Base-by-base conservation (phyloP, 2,797 vertebrate species). In the Enteromius paludinosus region DNA sequence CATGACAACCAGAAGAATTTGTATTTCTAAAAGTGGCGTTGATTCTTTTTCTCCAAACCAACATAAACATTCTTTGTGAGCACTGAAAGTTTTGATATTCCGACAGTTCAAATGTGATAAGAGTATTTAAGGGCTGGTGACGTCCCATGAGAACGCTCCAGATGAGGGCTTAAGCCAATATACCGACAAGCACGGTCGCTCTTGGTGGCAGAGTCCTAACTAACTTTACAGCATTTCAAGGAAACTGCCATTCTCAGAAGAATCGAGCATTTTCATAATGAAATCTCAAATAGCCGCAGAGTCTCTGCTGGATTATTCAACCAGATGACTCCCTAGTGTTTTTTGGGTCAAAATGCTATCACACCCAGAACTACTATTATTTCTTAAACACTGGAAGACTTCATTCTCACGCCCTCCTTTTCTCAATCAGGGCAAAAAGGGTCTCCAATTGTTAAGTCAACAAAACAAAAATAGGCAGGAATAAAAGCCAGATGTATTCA, bases 401-500 rank as follows among this genome's bases (percentile, higher is more conserved):
- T 92, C 87, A 92, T 94, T 95, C 94, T 95, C 94, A 94, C 90
- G 93, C 93, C 92, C 94, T 93, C 84, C 3, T 81, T 82, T 89
- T 89, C 89, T 90, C 91, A 92, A 81, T 86, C 86, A 89, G 89
- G 92, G 89, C 89, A 86, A 90, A 90, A 86, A 87, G 82, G 86
- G 89, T 92, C 88, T 82, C 68, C 54, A 85, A 89, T 90, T 80
- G 87, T 92, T 90, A 90, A 82, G 90, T 90, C 86, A 80, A n/a
- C 88, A 89, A 94, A 94, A 94, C 90, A 90, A 92, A 94, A 94
- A 93, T 93, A 95, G 90, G 88, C 89, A 25, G 81, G 90, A 94
- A 95, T 94, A 87, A 93, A 93, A 91, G 87, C 93, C 94, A 94
- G 94, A 95, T 95, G 95, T 92, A 94, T 92, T 92, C 87, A 92